A percentile compares a stretch with the other conserved stretches of the same genome.
These are phyloP conservation scores for Otus sunia DNA, from an alignment of 2,113 vertebrate species.

Conservation along the genomic window DNA sequence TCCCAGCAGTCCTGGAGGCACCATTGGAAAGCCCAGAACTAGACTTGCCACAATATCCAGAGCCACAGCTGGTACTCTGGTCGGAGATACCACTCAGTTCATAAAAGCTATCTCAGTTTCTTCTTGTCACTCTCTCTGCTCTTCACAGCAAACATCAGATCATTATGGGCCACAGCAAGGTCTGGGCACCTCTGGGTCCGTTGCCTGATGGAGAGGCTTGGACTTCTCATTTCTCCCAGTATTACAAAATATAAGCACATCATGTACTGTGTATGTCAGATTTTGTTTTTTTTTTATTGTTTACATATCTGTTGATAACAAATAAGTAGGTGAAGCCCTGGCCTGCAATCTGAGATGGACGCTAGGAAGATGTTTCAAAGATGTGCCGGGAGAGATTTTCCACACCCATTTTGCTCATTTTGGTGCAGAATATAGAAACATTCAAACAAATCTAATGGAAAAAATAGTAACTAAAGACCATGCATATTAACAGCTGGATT, in stretches of 20 bases:
- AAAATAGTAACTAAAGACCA: background rate
- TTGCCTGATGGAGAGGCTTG: background rate
- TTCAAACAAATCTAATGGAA: background rate
- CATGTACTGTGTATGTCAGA: too few relatives aligned
- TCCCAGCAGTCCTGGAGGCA: background rate
- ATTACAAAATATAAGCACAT: too few relatives aligned
- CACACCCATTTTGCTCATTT: rapidly evolving
- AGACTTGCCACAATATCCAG: background rate
- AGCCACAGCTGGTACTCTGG: background rate
- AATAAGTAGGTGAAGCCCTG: too few relatives aligned
- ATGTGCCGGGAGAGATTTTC: background rate
- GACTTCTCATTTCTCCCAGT: too few relatives aligned
- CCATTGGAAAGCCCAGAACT: background rate
- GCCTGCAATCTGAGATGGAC: background rate
- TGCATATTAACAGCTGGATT: background rate
- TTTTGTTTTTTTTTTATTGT: too few relatives aligned
- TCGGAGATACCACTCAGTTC: background rate
- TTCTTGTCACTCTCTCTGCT: background rate
- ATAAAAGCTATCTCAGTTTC: background rate
- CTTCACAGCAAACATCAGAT: background rate
- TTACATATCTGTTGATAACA: too few relatives aligned
- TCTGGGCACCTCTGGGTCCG: background rate
- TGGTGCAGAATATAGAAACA: background rate
- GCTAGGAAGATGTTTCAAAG: background rate
- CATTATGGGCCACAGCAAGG: background rate